These are phyloP conservation scores for Apotomis capreana DNA, from an alignment of 2,888 invertebrate species.

Conservation along the genomic window DNA sequence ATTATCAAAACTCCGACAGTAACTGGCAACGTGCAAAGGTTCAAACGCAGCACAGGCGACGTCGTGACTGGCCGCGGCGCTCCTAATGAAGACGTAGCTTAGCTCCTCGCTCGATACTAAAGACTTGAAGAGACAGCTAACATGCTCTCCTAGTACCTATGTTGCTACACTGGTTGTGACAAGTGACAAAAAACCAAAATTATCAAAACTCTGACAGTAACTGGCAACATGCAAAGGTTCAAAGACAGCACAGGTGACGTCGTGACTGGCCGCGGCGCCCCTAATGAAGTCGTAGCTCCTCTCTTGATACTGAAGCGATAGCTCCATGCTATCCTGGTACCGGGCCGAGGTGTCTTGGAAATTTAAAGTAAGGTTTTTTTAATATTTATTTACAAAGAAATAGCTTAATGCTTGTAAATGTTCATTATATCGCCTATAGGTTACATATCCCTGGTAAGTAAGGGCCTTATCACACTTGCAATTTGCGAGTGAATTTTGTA, in stretches of 20 bases:
- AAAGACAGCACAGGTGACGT: slow-evolving; percentile 47
- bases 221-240: slow-evolving; percentile 16
- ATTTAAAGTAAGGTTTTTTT: slow-evolving; percentile 1
- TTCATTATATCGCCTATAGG: too few relatives aligned
- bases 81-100: slow-evolving; percentile 75
- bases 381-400: neutral
- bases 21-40: slow-evolving; percentile 11
- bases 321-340: slow-evolving; percentile 5
- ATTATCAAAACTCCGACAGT: too few relatives aligned
- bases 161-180: too few relatives aligned
- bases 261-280: slow-evolving; percentile 70
- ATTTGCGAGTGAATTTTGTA: too few relatives aligned
- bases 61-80: slow-evolving; percentile 72
- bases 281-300: slow-evolving; percentile 73
- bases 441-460: too few relatives aligned
- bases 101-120: slow-evolving; percentile 43
- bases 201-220: too few relatives aligned
- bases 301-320: slow-evolving; percentile 23
- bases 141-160: neutral
- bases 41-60: slow-evolving; percentile 40
- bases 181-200: too few relatives aligned
- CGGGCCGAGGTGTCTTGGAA: slow-evolving; percentile 15
- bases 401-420: neutral
- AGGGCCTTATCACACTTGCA: too few relatives aligned
- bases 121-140: slow-evolving; percentile 20